Conservation (phyloP, 2,888 invertebrate species). For the Escarpia spicata region DNA sequence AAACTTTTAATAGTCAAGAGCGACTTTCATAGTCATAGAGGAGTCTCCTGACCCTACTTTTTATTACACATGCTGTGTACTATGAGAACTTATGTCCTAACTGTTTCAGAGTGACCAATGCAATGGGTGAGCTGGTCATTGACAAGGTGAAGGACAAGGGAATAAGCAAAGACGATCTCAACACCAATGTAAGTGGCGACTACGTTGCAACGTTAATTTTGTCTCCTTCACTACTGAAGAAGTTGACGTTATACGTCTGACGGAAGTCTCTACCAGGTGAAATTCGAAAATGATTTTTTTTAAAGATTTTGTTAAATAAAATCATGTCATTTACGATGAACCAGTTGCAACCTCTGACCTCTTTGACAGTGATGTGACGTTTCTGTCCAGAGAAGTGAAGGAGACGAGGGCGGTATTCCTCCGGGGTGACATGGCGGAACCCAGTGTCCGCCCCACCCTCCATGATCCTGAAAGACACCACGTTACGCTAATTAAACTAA, state of each 20-base stretch:
- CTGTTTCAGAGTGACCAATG: slow-evolving; percentile 44
- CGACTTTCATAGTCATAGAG: too few species aligned
- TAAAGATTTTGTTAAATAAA: background rate
- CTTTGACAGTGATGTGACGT: slow-evolving; percentile 51
- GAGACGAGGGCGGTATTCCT: slow-evolving; percentile 59
- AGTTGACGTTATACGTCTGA: too few species aligned
- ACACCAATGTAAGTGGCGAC: slow-evolving; percentile 48
- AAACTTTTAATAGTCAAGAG: too few species aligned
- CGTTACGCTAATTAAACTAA: background rate
- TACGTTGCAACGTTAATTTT: background rate
- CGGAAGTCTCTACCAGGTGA: too few species aligned
- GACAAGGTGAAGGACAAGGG: slow-evolving; percentile 48
- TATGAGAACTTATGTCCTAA: too few species aligned
- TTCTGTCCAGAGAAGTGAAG: slow-evolving; percentile 54
- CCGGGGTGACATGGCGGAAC: slow-evolving; percentile 59
- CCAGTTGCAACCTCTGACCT: slow-evolving; percentile 44
- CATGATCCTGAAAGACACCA: slow-evolving; percentile 49
- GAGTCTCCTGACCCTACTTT: too few species aligned
- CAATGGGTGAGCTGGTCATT: slow-evolving; percentile 50
- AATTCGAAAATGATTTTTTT: background rate
- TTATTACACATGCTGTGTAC: too few species aligned
- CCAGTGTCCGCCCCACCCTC: slow-evolving; percentile 62
- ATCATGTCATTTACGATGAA: background rate
- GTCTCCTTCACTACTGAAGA: background rate
- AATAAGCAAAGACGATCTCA: slow-evolving; percentile 46